phyloP scores from a whole-genome alignment of 2,888 invertebrate species.

The Melanophora roralis region DNA sequence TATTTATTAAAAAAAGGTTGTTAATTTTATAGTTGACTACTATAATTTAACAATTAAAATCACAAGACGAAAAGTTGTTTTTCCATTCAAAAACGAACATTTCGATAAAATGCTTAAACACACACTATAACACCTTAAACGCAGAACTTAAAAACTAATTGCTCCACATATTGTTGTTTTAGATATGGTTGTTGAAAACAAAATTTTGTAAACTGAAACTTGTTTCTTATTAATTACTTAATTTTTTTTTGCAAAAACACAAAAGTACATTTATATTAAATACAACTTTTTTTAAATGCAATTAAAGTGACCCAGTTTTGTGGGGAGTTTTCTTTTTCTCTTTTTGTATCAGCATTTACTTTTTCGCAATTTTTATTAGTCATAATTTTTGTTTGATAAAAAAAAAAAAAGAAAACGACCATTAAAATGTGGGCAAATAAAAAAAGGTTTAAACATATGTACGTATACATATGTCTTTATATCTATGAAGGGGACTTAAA shows the following conservation, averaged over 20 bases:
- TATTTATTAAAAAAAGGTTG: not conserved
- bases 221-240: slow-evolving; percentile 62
- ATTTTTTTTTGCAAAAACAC: slow-evolving; percentile 19
- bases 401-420: not conserved
- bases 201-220: slow-evolving; percentile 47
- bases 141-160: not conserved
- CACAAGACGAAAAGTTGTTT: slow-evolving; percentile 30
- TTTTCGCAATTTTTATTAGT: slow-evolving; percentile 29
- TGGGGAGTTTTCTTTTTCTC: not conserved
- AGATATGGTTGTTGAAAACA: slow-evolving; percentile 50
- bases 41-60: not conserved
- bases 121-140: slow-evolving; percentile 19
- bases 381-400: slow-evolving; percentile 11
- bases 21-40: no score
- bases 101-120: slow-evolving; percentile 27
- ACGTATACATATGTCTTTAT: no score
- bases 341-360: slow-evolving; percentile 5
- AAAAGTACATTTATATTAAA: not conserved
- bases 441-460: not conserved
- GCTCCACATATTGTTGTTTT: slow-evolving; percentile 31
- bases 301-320: slow-evolving; percentile 58
- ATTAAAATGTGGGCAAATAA: not conserved
- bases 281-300: slow-evolving; percentile 38
- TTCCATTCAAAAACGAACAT: not conserved
- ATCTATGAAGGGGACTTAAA: no score